phyloP scores from a whole-genome alignment of 2,888 invertebrate species.

The Drosophila lutescens region DNA sequence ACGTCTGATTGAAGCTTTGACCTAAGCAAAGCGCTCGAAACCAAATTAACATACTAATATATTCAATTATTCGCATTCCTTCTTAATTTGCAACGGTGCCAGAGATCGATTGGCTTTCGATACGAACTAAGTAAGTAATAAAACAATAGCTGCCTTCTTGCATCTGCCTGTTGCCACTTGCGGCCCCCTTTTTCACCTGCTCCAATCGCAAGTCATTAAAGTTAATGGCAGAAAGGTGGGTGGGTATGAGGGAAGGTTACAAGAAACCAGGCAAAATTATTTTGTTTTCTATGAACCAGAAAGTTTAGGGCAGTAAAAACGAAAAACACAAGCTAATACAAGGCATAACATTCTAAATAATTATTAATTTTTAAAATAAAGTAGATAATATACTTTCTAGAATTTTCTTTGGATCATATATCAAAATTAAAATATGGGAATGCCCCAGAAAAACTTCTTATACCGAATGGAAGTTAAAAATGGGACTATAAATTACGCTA shows the following conservation, averaged over 20 bases:
- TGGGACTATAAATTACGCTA: neutral
- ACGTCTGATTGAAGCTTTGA: slow-evolving; percentile 40
- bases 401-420: neutral
- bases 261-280: slow-evolving; percentile 1
- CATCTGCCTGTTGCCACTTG: slow-evolving; percentile 12
- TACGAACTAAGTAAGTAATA: slow-evolving; percentile 39
- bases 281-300: slow-evolving; percentile 13
- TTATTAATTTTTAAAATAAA: no score
- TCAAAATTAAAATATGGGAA: neutral
- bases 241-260: neutral
- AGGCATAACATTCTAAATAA: no score
- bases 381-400: no score
- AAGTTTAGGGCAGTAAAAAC: neutral
- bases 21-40: slow-evolving; percentile 21
- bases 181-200: neutral
- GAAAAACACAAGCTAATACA: neutral
- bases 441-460: neutral
- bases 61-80: slow-evolving; percentile 54
- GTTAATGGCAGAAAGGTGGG: slow-evolving; percentile 26
- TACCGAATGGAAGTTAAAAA: neutral
- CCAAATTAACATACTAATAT: slow-evolving; percentile 59
- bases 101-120: slow-evolving; percentile 40
- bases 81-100: slow-evolving; percentile 29
- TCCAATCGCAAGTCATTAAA: slow-evolving; percentile 33
- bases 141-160: slow-evolving; percentile 4